phyloP scores from a whole-genome alignment of 2,113 vertebrate species.

The Tauraco erythrolophus region DNA sequence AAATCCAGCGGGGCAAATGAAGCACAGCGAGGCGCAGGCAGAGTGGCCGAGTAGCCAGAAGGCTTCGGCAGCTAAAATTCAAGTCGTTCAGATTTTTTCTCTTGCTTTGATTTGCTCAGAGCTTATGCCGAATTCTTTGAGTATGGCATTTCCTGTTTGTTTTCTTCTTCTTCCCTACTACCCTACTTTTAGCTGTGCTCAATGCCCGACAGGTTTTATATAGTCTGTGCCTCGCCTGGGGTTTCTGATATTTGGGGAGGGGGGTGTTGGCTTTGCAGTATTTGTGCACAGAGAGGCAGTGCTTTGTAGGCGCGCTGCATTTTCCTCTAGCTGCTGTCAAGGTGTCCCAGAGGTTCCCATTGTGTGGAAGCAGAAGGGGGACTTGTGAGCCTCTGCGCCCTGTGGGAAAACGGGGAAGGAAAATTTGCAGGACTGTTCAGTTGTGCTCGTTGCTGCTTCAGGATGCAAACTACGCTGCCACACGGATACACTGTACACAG shows the following conservation, averaged over 20 bases:
- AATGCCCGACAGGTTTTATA: neutral
- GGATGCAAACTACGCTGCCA: rapidly evolving
- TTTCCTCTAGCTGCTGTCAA: neutral
- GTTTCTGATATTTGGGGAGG: neutral
- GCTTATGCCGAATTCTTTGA: slow-evolving; percentile 19
- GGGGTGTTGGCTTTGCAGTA: neutral
- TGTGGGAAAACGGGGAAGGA: neutral
- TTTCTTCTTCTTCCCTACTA: slow-evolving; percentile 20
- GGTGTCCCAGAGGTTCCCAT: neutral
- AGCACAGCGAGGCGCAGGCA: neutral
- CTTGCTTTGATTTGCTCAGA: slow-evolving; percentile 20
- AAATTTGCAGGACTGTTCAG: neutral
- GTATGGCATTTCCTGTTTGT: slow-evolving; percentile 47
- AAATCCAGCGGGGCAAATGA: slow-evolving; percentile 66
- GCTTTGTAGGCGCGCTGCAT: neutral
- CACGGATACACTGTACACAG: neutral
- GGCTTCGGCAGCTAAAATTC: slow-evolving; percentile 38
- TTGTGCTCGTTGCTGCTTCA: neutral
- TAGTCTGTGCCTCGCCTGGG: neutral
- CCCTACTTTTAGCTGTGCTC: neutral
- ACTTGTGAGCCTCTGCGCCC: neutral
- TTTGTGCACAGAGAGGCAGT: neutral
- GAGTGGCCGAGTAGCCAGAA: neutral
- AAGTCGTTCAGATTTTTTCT: slow-evolving; percentile 35
- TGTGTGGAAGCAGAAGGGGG: neutral